Percentiles rank a stretch among this genome's conserved stretches.
These are phyloP conservation scores for Proterorhinus semilunaris DNA, from an alignment of 2,113 vertebrate species.

Conservation along the genomic window DNA sequence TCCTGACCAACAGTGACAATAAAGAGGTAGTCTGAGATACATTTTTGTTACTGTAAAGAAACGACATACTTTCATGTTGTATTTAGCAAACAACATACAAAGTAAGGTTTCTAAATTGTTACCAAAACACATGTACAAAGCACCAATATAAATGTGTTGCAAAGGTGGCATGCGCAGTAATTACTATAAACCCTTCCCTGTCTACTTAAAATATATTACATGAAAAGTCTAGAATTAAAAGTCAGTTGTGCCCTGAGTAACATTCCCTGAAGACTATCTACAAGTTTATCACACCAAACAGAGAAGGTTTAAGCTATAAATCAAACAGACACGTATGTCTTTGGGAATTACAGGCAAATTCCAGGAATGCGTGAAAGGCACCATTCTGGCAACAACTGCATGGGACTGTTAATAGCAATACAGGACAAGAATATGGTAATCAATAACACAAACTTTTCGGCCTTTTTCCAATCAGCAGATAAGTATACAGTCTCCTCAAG, in stretches of 20 bases:
- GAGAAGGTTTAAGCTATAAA: conserved; percentile 8
- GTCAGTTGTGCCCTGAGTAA: conserved; percentile 12
- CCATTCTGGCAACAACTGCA: conserved; percentile 4
- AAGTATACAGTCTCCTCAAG: conserved; percentile 62
- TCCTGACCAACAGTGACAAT: conserved; percentile 53
- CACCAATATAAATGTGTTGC: no score
- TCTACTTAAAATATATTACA: conserved; percentile 25
- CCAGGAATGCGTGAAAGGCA: conserved; percentile 25
- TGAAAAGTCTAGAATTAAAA: conserved; percentile 17
- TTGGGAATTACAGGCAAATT: conserved; percentile 18
- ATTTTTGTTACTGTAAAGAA: not conserved
- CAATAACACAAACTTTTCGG: not conserved
- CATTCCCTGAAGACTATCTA: not conserved
- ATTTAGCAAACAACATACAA: not conserved
- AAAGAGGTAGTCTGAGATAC: conserved; percentile 49
- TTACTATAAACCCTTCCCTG: conserved; percentile 20
- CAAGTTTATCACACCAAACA: not conserved
- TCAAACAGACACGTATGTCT: conserved; percentile 15
- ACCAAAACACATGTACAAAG: no score
- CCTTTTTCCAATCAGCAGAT: conserved; percentile 14
- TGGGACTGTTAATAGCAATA: not conserved
- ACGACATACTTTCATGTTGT: conserved; percentile 4
- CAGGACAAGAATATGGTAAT: conserved; percentile 15
- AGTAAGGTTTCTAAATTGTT: no score
- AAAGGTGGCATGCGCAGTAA: conserved; percentile 13